A percentile compares a stretch with the other conserved stretches of the same genome.
phyloP scores from a whole-genome alignment of 2,113 vertebrate genomes.

The Ammospiza nelsoni region DNA sequence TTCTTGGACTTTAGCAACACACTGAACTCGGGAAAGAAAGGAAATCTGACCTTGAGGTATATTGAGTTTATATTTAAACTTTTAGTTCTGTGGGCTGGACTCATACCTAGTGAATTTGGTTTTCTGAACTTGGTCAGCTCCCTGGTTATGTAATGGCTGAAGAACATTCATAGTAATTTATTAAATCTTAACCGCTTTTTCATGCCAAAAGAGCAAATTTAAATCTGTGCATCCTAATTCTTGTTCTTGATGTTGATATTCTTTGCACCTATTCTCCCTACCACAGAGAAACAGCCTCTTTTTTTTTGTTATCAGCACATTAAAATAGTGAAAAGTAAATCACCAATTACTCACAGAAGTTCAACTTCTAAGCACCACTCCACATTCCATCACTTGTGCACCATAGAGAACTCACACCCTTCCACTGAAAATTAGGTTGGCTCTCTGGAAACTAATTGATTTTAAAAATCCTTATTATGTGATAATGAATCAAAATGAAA shows the following conservation, averaged over 20 bases:
- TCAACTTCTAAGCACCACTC: neutral
- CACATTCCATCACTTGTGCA: neutral
- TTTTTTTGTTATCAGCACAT: neutral
- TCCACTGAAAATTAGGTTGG: neutral
- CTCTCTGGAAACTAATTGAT: neutral
- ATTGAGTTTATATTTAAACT: neutral
- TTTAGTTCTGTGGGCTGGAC: neutral
- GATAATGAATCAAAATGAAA: neutral
- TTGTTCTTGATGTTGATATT: neutral
- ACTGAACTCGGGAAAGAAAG: neutral
- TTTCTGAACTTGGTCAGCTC: neutral
- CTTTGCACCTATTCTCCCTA: neutral
- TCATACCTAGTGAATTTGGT: neutral
- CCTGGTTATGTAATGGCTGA: neutral
- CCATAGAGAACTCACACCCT: neutral
- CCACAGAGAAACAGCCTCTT: neutral
- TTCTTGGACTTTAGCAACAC: neutral
- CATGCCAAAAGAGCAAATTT: neutral
- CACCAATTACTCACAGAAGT: neutral
- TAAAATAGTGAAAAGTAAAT: neutral
- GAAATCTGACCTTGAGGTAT: neutral
- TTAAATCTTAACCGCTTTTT: neutral
- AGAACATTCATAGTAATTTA: neutral
- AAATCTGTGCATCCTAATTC: neutral
- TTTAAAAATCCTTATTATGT: neutral